These are phyloP conservation scores for Drosophila leonis DNA, from an alignment of 2,888 invertebrate genomes.

Conservation along the genomic window DNA sequence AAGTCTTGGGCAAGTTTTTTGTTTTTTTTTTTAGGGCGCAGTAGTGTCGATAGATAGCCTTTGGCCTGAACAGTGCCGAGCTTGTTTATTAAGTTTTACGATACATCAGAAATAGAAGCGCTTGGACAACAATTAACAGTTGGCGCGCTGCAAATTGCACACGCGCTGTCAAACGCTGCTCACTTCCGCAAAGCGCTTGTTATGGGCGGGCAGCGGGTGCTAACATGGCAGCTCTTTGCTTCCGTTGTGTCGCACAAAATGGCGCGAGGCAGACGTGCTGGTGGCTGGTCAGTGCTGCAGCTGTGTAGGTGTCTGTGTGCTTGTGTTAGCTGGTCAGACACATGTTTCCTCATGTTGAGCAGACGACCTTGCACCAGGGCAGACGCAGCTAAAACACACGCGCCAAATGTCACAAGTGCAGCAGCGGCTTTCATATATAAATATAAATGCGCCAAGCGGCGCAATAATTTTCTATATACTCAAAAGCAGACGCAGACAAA, in stretches of 20 bases:
- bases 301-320: constrained; percentile 25
- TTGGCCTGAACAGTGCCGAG: neutral
- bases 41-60: neutral
- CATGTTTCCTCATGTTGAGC: constrained; percentile 67
- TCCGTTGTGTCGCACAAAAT: constrained; percentile 50
- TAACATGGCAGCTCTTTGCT: constrained; percentile 14
- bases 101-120: neutral
- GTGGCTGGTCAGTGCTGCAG: constrained; percentile 22
- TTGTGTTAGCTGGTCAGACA: constrained; percentile 43
- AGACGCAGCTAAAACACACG: constrained; percentile 62
- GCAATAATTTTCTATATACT: constrained; percentile 54
- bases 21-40: neutral
- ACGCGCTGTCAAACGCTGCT: constrained; percentile 33
- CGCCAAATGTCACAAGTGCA: constrained; percentile 35
- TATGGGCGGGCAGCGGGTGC: neutral
- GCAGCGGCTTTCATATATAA: constrained; percentile 48
- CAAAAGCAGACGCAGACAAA: constrained; percentile 15
- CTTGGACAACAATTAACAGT: constrained; percentile 38
- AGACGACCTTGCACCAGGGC: constrained; percentile 59
- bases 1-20: neutral
- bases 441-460: constrained; percentile 51
- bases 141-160: constrained; percentile 23
- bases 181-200: constrained; percentile 46
- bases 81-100: constrained; percentile 1
- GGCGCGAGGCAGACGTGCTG: constrained; percentile 56